Conservation (phyloP, 2,888 invertebrate species). For the Gisinianus flammeolus region DNA sequence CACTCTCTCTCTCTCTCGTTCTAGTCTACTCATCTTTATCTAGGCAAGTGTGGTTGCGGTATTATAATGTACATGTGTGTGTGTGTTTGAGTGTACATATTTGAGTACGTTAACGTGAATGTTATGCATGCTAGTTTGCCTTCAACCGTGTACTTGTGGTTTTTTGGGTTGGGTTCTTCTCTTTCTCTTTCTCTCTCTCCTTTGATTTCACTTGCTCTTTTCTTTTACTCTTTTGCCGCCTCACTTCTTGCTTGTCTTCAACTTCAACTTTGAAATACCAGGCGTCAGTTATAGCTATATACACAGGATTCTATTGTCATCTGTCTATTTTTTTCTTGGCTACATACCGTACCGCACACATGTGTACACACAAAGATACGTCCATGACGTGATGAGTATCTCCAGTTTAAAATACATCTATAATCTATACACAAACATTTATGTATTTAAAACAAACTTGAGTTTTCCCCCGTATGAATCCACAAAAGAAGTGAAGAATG, state of each 20-base stretch:
- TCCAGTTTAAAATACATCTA: too few species aligned
- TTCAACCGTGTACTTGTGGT: conserved; percentile 7
- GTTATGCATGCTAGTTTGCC: conserved; percentile 15
- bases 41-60: neutral
- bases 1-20: neutral
- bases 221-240: neutral
- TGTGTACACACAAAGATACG: too few species aligned
- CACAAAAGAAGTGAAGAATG: neutral
- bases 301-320: too few species aligned
- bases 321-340: too few species aligned
- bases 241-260: neutral
- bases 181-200: neutral
- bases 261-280: too few species aligned
- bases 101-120: neutral
- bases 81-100: neutral
- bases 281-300: too few species aligned
- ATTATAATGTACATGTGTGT: conserved; percentile 3
- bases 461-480: too few species aligned
- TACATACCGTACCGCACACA: too few species aligned
- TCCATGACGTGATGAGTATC: too few species aligned
- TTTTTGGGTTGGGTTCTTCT: conserved; percentile 5
- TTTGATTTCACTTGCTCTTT: neutral
- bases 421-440: too few species aligned
- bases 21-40: conserved; percentile 9
- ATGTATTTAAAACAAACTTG: too few species aligned